Evolutionary conservation across 2,888 invertebrate genomes (phyloP), one percentile per base, ranked within the genome.

Genomic region (Stenotaenia linearis): DNA sequence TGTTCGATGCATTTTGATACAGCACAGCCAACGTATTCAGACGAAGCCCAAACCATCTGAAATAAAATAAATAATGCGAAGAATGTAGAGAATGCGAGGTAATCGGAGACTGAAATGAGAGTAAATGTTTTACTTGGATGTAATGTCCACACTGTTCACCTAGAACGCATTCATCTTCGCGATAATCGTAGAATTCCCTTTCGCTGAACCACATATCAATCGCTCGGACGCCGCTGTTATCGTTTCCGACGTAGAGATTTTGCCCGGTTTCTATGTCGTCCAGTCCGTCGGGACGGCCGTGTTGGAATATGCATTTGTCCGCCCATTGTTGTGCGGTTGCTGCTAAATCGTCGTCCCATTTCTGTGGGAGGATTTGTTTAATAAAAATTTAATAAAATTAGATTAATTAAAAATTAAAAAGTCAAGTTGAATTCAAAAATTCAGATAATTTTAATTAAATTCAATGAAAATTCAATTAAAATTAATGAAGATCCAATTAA

Each of bases 111-210:
- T n/a, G n/a, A n/a, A n/a, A n/a, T n/a, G n/a, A n/a, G n/a, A n/a
- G n/a, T n/a, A n/a, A n/a, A n/a, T n/a, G 21, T 10, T n/a, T 30
- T 56, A 78, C 79, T 69, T 79, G 79, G 9, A 37, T 74, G 35
- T 79, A 79, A 74, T 79, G 79, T 18, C 74, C 74, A 35, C 79
- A 79, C 37, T 37, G 56, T 35, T 79, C 74, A 1, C 23, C 74
- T 4, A 37, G 77, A 23, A 23, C 5, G 23, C 79, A 79, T n/a
- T 25, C 15, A 30, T 37, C 23, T 5, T 37, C n/a, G 10, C 18
- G 28, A 3, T 35, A 37, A 25, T 79, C 37, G n/a, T 69, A 79
- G 18, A 69, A 32, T 25, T 35, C 30, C 1, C 21, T 32, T 35
- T 79, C 79, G 0, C 35, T 28, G 35, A 21, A 79, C 79, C 79